These are phyloP conservation scores for Bombus haemorrhoidalis DNA, from an alignment of 1,140 invertebrate genomes.

Conservation along the genomic window DNA sequence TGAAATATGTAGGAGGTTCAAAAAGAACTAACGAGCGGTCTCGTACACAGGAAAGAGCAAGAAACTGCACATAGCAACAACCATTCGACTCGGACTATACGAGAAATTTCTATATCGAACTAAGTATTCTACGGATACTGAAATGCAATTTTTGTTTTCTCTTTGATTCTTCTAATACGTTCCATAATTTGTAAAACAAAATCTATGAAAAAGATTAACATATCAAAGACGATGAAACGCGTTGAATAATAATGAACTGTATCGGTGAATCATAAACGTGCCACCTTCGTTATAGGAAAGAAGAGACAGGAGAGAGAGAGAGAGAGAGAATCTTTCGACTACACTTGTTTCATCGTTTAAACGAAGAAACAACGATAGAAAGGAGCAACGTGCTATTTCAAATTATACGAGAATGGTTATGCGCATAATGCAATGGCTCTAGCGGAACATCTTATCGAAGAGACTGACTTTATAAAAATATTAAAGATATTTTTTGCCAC, in stretches of 20 bases:
- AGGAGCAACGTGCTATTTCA: neutral
- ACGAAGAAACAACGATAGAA: neutral
- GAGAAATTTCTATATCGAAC: neutral
- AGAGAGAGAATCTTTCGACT: neutral
- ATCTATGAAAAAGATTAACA: conserved; percentile 1
- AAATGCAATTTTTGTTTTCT: neutral
- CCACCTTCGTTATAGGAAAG: neutral
- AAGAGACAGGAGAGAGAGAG: neutral
- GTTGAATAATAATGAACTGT: neutral
- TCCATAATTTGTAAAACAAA: neutral
- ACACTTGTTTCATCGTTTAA: neutral
- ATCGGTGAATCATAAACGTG: neutral
- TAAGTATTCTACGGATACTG: neutral
- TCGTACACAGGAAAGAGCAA: neutral
- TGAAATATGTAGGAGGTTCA: neutral
- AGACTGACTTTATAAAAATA: conserved; percentile 25
- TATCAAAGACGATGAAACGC: conserved; percentile 15
- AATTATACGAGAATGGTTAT: neutral
- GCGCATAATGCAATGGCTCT: conserved; percentile 19
- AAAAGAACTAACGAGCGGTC: neutral
- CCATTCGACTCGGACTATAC: neutral
- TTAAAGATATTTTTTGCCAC: conserved; percentile 5
- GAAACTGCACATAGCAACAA: conserved; percentile 30
- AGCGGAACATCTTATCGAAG: conserved; percentile 14
- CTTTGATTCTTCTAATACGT: neutral